These are phyloP conservation scores for Achroia grisella DNA, from an alignment of 1,140 invertebrate genomes.

Conservation along the genomic window DNA sequence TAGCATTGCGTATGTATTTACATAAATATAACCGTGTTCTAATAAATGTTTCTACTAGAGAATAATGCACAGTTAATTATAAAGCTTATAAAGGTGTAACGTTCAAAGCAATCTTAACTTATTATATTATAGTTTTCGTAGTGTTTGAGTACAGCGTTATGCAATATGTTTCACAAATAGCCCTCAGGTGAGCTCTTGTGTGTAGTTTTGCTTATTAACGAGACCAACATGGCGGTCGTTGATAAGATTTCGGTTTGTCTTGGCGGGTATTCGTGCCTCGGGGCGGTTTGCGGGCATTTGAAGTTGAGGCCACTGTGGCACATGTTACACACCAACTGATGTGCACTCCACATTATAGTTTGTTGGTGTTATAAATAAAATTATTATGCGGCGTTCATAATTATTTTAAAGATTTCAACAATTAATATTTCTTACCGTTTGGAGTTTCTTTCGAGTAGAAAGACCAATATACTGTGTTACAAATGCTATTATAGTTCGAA, in stretches of 20 bases:
- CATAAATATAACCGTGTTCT: too few relatives aligned
- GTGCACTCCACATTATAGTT: constrained; percentile 34
- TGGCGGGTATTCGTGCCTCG: constrained; percentile 60
- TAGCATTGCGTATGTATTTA: too few relatives aligned
- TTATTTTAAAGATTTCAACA: too few relatives aligned
- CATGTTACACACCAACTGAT: constrained; percentile 1
- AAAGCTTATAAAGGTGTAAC: too few relatives aligned
- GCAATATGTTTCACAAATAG: constrained; percentile 57
- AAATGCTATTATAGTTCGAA: too few relatives aligned
- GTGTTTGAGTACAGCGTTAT: constrained; percentile 48
- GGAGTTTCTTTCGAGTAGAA: too few relatives aligned
- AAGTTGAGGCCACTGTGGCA: constrained; percentile 39
- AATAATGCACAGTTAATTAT: too few relatives aligned
- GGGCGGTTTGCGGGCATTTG: constrained; percentile 58
- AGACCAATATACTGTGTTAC: too few relatives aligned
- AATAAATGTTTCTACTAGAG: too few relatives aligned
- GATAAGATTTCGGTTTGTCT: constrained; percentile 71
- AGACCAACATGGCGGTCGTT: constrained; percentile 58
- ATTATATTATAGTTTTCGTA: constrained; percentile 29
- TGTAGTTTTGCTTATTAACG: constrained; percentile 69
- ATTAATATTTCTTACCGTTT: too few relatives aligned
- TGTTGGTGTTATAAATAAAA: neutral
- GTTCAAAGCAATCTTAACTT: constrained; percentile 26
- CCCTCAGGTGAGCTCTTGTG: constrained; percentile 62
- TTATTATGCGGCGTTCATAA: neutral